Conservation (phyloP, 1,140 invertebrate species). For the Zaprionus vittiger region DNA sequence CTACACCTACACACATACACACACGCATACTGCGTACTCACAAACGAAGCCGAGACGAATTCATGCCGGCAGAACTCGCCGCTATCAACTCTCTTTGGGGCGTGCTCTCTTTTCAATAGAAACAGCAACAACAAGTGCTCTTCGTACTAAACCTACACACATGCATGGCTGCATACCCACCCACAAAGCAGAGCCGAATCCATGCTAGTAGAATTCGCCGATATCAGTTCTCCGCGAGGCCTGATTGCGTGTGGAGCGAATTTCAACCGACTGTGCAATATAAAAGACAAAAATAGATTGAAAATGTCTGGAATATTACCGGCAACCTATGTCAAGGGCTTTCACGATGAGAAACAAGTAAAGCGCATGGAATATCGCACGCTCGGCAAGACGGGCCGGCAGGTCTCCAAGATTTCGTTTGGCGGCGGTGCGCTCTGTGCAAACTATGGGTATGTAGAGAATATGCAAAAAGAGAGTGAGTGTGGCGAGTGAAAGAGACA, state of each 20-base stretch:
- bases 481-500: background rate
- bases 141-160: background rate
- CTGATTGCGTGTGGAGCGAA: background rate
- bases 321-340: conserved; percentile 86
- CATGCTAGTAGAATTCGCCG: background rate
- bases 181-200: background rate
- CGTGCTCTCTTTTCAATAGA: conserved; percentile 2
- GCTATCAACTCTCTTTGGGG: background rate
- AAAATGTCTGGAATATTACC: conserved; percentile 79
- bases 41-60: background rate
- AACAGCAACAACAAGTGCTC: conserved; percentile 15
- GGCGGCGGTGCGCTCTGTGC: conserved; percentile 84
- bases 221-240: conserved; percentile 22
- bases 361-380: conserved; percentile 86
- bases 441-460: conserved; percentile 53
- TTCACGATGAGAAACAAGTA: conserved; percentile 86
- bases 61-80: background rate
- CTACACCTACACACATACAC: background rate
- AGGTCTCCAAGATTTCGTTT: conserved; percentile 86
- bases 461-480: background rate
- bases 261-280: conserved; percentile 36
- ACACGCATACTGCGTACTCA: background rate
- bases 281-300: conserved; percentile 3
- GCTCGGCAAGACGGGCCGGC: conserved; percentile 86
- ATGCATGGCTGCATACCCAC: background rate